These are phyloP conservation scores for Lasiurus cinereus DNA, from an alignment of 2,113 vertebrate species.

Conservation along the genomic window DNA sequence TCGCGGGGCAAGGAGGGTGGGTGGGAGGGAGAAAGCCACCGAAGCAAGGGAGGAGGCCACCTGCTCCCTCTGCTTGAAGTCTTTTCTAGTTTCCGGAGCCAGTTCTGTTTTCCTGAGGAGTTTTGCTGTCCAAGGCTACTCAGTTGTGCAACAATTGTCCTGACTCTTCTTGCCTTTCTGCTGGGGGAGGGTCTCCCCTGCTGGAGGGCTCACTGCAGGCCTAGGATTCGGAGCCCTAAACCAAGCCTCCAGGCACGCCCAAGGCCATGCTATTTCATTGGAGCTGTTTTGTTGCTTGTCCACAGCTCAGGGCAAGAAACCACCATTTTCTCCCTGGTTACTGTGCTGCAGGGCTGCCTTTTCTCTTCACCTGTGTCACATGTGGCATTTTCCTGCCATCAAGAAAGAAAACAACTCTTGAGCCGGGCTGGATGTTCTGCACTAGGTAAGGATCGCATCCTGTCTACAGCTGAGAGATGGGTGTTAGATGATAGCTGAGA, in stretches of 20 bases:
- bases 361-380: background rate
- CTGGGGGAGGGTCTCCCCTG: background rate
- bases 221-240: no score
- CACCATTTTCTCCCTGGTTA: background rate
- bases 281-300: slow-evolving; percentile 33
- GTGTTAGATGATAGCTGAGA: background rate
- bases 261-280: slow-evolving; percentile 6
- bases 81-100: background rate
- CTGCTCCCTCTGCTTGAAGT: background rate
- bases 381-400: background rate
- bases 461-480: background rate
- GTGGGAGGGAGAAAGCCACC: background rate
- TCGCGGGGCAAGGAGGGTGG: no score
- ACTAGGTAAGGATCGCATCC: background rate
- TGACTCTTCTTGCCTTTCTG: background rate
- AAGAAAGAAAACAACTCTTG: background rate
- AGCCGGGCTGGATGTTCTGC: background rate
- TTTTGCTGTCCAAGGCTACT: background rate
- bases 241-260: background rate
- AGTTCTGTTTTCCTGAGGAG: background rate
- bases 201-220: background rate
- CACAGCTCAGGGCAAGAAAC: background rate
- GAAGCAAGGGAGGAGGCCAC: background rate
- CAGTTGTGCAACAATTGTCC: background rate
- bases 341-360: rapidly evolving